A percentile compares a stretch with the other conserved stretches of the same genome.
phyloP scores from a whole-genome alignment of 2,888 invertebrate species.

The Phytoseiulus persimilis region DNA sequence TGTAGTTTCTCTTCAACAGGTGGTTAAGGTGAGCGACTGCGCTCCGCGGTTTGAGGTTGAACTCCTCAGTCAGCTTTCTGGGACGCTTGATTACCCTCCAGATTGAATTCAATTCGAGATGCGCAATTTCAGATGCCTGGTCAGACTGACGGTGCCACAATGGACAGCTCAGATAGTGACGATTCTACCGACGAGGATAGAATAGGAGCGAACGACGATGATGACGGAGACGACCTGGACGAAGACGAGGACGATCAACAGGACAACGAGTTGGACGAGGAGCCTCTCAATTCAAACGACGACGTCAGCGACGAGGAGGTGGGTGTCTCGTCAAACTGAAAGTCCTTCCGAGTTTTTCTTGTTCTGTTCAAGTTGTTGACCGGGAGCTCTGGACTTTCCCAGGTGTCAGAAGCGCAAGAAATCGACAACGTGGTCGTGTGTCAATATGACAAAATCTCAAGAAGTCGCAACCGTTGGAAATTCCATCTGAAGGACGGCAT shows the following conservation, averaged over 20 bases:
- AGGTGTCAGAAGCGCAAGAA: constrained; percentile 74
- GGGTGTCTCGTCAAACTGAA: constrained; percentile 45
- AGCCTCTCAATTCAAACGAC: constrained; percentile 90
- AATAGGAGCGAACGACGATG: constrained; percentile 53
- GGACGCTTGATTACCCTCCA: too few species aligned
- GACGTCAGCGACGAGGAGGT: constrained; percentile 84
- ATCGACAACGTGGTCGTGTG: constrained; percentile 99
- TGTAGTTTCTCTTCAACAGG: neutral
- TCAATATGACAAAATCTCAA: constrained; percentile 90
- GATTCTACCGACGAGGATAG: constrained; percentile 55
- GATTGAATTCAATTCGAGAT: too few species aligned
- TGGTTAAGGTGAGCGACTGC: neutral
- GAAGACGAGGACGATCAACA: constrained; percentile 60
- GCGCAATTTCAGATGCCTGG: constrained; percentile 47
- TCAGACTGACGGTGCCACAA: constrained; percentile 48
- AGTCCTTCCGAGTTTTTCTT: neutral
- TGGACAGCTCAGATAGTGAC: constrained; percentile 44
- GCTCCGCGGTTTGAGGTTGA: neutral
- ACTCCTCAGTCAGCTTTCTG: constrained; percentile 7
- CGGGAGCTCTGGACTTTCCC: neutral
- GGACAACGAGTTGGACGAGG: constrained; percentile 53
- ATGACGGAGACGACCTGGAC: constrained; percentile 60
- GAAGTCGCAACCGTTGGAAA: constrained; percentile 98
- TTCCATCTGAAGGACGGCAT: constrained; percentile 98
- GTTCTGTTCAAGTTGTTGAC: neutral